Base-by-base conservation (phyloP, 2,888 invertebrate species). In the Apamea sordens region DNA sequence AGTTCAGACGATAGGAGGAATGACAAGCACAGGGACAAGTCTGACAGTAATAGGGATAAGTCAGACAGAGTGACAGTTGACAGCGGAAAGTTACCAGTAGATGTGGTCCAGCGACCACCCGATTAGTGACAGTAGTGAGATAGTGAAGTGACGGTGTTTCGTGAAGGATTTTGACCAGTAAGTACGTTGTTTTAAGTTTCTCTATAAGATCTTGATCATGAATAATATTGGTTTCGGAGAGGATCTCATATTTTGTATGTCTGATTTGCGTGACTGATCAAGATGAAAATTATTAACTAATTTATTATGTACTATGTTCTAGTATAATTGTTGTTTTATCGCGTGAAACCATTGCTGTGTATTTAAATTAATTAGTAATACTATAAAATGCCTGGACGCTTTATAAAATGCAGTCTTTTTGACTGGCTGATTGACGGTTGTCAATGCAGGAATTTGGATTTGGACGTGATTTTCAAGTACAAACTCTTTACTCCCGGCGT, bases 81-180 rank as follows among this genome's bases (percentile, higher is more conserved):
- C 50, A 89, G 91, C 84, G 92, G 89, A 15, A 95, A 95, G 91
- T 91, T 94, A 91, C 93, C 94, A 77, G 92, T 92, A 59, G 90
- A 91, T 24, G 92, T 93, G 65, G 92, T 94, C 2, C 94, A 95
- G 69, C 93, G 94, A 70, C 94, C 96, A 69, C 96, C 96, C 0
- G 96, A 96, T 92, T 96, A 96, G 73, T 47, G 74, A 74, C 32
- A 28, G 15, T 63, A 83, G 76, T 83, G 79, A 78, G 44, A 28
- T 61, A 77, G 75, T 85, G 80, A 76, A 86, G 88, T 89, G 77
- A 74, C 44, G 76, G 78, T 89, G 76, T 88, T 85, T 89, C 81
- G 73, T 90, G 90, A 88, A 89, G 89, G 89, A 87, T 83, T 87
- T 86, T 89, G 87, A 83, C 41, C 77, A 76, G 83, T 85, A 84